Evolutionary conservation across 2,888 invertebrate species (phyloP).

Genomic region (Rotaria socialis): DNA sequence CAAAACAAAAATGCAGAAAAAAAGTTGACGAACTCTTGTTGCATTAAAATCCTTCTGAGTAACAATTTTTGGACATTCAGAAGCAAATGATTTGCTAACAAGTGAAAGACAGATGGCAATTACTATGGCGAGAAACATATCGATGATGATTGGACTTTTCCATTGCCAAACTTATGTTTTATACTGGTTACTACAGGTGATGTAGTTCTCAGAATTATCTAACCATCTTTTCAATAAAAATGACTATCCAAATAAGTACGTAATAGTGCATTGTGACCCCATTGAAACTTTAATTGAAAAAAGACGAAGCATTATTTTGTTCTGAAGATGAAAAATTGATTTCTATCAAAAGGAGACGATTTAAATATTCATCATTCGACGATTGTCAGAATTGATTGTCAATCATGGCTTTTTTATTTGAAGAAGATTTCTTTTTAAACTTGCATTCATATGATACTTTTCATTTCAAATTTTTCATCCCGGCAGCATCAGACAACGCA

Average conservation of each 20-base stretch:
- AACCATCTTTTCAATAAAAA: too few relatives aligned
- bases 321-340: too few relatives aligned
- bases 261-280: too few relatives aligned
- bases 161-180: background rate
- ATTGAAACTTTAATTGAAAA: too few relatives aligned
- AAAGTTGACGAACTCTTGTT: background rate
- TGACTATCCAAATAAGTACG: too few relatives aligned
- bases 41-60: constrained; percentile 3
- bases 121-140: background rate
- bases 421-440: background rate
- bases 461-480: background rate
- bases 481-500: background rate
- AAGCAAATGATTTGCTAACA: background rate
- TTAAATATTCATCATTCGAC: too few relatives aligned
- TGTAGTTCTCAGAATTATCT: background rate
- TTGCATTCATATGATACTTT: background rate
- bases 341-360: too few relatives aligned
- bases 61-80: background rate
- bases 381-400: background rate
- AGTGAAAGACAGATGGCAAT: background rate
- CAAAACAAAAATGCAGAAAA: background rate
- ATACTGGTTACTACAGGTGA: background rate
- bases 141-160: background rate
- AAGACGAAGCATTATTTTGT: too few relatives aligned
- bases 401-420: background rate